Base-by-base conservation (phyloP, 1,140 invertebrate genomes). In the Phocides pigmalion region DNA sequence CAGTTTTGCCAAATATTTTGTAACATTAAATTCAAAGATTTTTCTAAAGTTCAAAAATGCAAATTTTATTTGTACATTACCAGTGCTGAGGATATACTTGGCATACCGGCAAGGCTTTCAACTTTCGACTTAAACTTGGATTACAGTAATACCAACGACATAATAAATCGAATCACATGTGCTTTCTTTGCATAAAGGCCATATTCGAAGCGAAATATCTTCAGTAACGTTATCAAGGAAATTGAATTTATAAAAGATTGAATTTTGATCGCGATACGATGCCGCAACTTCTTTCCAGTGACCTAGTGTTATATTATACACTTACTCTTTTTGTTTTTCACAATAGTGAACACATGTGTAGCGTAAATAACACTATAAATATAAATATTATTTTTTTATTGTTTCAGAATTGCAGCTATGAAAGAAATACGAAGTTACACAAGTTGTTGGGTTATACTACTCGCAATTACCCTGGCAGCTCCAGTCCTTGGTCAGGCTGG, bases 361-460 rank as follows among this genome's bases (percentile, higher is more conserved):
- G 20, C 2, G 2, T 22, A 22, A 2, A 5, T 22, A 22, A 5
- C 5, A 28, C 5, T 28, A 16, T 42, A 41, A n/a, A 15, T 50
- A 41, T 11, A 11, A 32, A 51, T 20, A 50, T 22, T 39, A 16
- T 51, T 70, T 54, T 66, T 32, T 61, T 64, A 1, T 88, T 85
- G 70, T 87, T 79, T 28, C 15, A 81, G 88, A 85, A 69, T 72
- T 65, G 51, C 37, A 62, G 80, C 46, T 8, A 89, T 89, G 87
- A 84, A 82, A 69, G 82, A 82, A 74, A 82, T 73, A 35, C 83
- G 68, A 80, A 83, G 73, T 62, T 82, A 76, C 64, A 65, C 75
- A 17, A 83, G 80, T 68, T 80, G 87, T 4, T 89, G 87, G 87
- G 76, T 87, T 54, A 70, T 87, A 54, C 54, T 85, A 54, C 61